Evolutionary conservation across 2,888 invertebrate genomes (phyloP).

Genomic region (Bimastos eiseni): DNA sequence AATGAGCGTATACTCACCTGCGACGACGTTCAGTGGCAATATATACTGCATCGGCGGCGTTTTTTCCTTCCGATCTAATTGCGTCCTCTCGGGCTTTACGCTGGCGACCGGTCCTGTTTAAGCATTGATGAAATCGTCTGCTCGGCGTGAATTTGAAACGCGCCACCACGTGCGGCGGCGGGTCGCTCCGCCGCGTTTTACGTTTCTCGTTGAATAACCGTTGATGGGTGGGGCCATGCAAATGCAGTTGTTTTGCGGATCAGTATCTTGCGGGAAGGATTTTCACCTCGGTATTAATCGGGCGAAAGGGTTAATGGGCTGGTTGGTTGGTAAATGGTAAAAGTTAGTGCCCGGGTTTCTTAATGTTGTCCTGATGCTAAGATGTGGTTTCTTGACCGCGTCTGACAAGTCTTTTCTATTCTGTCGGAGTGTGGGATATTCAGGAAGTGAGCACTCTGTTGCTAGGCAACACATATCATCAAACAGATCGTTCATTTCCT

Average conservation of each 20-base stretch:
- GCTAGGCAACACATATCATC: background rate
- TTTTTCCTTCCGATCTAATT: background rate
- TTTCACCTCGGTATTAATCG: background rate
- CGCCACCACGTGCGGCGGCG: background rate
- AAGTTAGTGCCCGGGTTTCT: background rate
- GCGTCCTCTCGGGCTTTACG: background rate
- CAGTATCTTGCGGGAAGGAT: background rate
- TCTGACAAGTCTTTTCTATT: background rate
- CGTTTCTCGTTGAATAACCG: background rate
- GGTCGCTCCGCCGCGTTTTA: background rate
- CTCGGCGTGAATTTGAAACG: constrained; percentile 15
- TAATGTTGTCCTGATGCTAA: background rate
- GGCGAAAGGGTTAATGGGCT: constrained; percentile 2
- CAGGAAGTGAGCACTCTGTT: background rate
- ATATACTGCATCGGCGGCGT: background rate
- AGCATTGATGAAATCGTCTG: constrained; percentile 25
- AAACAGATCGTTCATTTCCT: background rate
- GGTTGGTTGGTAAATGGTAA: background rate
- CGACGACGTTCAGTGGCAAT: background rate
- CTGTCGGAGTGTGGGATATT: background rate
- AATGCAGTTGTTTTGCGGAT: background rate
- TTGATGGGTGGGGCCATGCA: background rate
- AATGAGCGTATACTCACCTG: constrained; percentile 8
- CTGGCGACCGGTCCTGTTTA: background rate
- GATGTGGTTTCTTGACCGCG: background rate